A percentile compares a stretch with the other conserved stretches of the same genome.
These are phyloP conservation scores for Argya squamiceps DNA, from an alignment of 2,797 vertebrate genomes.

Conservation along the genomic window DNA sequence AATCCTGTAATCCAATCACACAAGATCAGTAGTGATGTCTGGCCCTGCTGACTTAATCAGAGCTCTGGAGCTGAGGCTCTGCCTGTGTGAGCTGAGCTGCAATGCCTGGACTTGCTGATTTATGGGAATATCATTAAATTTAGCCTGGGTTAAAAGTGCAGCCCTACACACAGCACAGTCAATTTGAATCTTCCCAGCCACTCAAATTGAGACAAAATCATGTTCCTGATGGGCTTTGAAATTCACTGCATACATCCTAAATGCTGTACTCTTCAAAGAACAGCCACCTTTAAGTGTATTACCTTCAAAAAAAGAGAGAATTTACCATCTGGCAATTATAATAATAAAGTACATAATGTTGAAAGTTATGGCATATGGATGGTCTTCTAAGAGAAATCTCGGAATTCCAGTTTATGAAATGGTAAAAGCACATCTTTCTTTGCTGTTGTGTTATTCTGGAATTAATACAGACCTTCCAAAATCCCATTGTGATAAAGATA, in stretches of 20 bases:
- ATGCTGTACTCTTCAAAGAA: background rate
- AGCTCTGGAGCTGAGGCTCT: background rate
- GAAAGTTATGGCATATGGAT: background rate
- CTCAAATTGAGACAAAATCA: background rate
- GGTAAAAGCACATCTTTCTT: background rate
- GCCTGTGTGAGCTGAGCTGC: background rate
- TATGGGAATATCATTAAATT: background rate
- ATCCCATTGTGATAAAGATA: background rate
- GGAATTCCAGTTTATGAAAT: background rate
- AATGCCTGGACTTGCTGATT: background rate
- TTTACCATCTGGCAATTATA: background rate
- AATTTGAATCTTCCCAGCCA: background rate
- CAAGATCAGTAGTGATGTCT: background rate
- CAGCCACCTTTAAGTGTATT: background rate
- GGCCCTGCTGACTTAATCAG: background rate
- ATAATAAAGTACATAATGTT: background rate
- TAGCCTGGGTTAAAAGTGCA: background rate
- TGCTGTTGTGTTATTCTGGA: constrained; percentile 29
- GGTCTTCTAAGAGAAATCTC: background rate
- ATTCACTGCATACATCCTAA: background rate
- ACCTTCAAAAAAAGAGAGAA: background rate
- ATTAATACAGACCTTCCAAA: background rate
- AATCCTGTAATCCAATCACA: constrained; percentile 36
- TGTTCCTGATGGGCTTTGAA: background rate
- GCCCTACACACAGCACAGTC: background rate